Base-by-base conservation (phyloP, 1,140 invertebrate genomes). In the Drosophila yakuba region DNA sequence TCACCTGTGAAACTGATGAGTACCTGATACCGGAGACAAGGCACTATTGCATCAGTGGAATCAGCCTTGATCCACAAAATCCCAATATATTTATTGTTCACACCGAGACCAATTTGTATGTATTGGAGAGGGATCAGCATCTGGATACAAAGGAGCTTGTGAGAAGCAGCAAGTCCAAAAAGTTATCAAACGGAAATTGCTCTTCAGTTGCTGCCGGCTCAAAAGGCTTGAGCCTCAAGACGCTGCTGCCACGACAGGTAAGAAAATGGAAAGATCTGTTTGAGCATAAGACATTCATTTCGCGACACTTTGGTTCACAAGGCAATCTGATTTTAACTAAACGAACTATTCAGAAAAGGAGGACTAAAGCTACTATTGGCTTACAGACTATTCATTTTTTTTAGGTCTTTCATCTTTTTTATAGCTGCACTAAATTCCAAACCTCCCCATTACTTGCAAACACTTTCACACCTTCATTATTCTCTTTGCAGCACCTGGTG, bases 31-130 rank as follows among this genome's bases (percentile, higher is more conserved):
- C 41, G 0, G 61, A 62, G 79, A 83, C 75, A 1, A 38, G 23
- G 0, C 39, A 48, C 3, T 45, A 77, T 38, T 93, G 94, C 5
- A 93, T 95, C 15, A 93, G 88, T 2, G 94, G 94, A 61, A 93
- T 96, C 7, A 91, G 92, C 0, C 94, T 95, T 68, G 94, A 95
- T 92, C 84, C 93, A 0, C 86, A 85, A 0, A 94, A 94, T 72
- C 90, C 94, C 1, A 93, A 95, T 61, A 91, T 95, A 4, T 93
- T 96, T n/a, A 93, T 96, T 11, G 80, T 95, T 23, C 93, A 95
- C 74, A 95, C 96, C 67, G 95, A 96, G 75, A 93, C 93, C 2
- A 93, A 92, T 23, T 93, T 96, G 11, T 94, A 94, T 78, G 93
- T 95, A 5, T 93, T 96, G n/a, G 93, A 88, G 52, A 72, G 64